These are phyloP conservation scores for Andrena fulva DNA, from an alignment of 2,888 invertebrate genomes.

Conservation along the genomic window DNA sequence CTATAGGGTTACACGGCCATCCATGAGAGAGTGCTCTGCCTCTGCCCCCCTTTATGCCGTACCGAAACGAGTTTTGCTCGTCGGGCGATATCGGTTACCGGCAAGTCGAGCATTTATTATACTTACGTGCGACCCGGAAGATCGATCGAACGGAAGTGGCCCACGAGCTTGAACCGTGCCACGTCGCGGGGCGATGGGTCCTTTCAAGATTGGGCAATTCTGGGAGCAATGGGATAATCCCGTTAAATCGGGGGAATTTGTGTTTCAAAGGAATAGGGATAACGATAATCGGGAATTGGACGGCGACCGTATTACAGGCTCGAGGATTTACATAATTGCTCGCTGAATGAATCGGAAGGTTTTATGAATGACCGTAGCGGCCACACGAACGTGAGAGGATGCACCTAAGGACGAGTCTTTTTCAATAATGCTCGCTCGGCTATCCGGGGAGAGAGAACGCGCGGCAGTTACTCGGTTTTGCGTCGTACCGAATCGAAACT, in stretches of 20 bases:
- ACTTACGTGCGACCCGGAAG: conserved; percentile 68
- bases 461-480: conserved; percentile 28
- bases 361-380: conserved; percentile 17
- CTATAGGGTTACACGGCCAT: conserved; percentile 74
- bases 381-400: conserved; percentile 24
- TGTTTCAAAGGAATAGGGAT: not conserved
- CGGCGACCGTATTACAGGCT: not conserved
- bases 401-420: conserved; percentile 19
- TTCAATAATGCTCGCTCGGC: conserved; percentile 32
- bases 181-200: not conserved
- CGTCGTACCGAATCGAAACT: conserved; percentile 56
- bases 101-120: conserved; percentile 56
- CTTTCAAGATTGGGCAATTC: not conserved
- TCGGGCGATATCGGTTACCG: conserved; percentile 72
- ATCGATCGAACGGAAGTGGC: conserved; percentile 63
- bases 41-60: conserved; percentile 56
- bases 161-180: conserved; percentile 45
- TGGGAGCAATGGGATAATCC: no score
- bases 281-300: not conserved
- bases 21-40: conserved; percentile 60
- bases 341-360: not conserved
- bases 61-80: conserved; percentile 70
- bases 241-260: not conserved
- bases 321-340: conserved; percentile 24
- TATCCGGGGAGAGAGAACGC: conserved; percentile 18